These are phyloP conservation scores for Malurus splendens DNA, from an alignment of 2,797 vertebrate species.

Conservation along the genomic window DNA sequence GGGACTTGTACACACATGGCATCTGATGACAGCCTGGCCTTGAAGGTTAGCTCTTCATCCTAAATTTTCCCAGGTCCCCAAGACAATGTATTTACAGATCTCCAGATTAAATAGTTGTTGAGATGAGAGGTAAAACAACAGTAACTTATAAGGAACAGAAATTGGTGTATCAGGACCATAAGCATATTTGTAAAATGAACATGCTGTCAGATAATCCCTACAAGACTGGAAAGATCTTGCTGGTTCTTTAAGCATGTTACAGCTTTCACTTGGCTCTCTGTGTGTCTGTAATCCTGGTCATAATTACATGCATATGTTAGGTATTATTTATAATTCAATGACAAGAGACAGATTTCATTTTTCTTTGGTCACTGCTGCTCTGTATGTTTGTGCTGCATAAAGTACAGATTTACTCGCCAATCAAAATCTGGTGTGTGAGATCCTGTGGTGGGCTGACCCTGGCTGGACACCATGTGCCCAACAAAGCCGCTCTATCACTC, in stretches of 20 bases:
- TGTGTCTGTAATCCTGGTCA: background rate
- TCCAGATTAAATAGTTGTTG: background rate
- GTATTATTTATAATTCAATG: constrained; percentile 7
- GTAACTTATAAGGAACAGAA: background rate
- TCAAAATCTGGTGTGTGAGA: background rate
- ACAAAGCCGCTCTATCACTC: fast-evolving
- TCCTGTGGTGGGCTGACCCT: background rate
- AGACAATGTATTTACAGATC: background rate
- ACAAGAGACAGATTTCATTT: background rate
- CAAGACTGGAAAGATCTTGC: background rate
- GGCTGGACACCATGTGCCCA: background rate
- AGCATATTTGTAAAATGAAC: background rate
- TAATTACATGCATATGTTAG: constrained; percentile 15
- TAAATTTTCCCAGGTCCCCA: background rate
- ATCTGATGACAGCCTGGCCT: background rate
- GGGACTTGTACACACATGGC: fast-evolving
- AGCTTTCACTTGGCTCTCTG: background rate
- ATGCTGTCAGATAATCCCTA: background rate
- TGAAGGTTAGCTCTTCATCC: background rate
- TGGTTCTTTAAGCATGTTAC: background rate
- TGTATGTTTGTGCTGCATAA: background rate
- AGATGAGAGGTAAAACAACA: background rate
- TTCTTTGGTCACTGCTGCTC: constrained; percentile 1
- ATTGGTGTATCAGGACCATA: background rate
- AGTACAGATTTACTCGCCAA: background rate